Evolutionary conservation across 2,113 vertebrate genomes (phyloP).

Genomic region (Crotalus helleri): DNA sequence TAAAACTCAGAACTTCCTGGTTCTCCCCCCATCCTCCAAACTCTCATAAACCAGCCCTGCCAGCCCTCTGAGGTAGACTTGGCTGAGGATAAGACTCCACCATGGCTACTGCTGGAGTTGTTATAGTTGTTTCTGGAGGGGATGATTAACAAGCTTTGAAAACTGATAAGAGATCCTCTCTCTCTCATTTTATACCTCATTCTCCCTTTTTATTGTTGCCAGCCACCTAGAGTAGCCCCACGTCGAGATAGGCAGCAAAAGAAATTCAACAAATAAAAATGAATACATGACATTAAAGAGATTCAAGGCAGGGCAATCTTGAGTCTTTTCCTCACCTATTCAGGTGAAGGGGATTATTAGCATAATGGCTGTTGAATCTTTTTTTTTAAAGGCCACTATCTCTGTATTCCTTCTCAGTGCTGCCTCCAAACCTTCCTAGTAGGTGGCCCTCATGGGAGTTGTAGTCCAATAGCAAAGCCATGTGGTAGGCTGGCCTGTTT

Average conservation of each 20-base stretch:
- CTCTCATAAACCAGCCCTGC: no score
- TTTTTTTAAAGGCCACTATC: not conserved
- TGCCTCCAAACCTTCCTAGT: not conserved
- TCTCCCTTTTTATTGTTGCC: not conserved
- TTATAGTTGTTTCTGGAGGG: not conserved
- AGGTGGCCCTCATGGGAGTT: not conserved
- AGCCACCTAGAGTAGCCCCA: not conserved
- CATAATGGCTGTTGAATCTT: not conserved
- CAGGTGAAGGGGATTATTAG: not conserved
- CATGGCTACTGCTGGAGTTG: not conserved
- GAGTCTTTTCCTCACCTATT: not conserved
- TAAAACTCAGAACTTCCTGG: not conserved
- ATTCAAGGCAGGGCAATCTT: not conserved
- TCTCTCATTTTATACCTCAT: not conserved
- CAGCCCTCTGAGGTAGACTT: not conserved
- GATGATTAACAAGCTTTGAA: not conserved
- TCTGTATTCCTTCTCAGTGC: not conserved
- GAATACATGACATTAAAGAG: not conserved
- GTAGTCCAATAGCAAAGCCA: not conserved
- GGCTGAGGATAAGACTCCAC: not conserved
- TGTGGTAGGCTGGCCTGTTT: not conserved
- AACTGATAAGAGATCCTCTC: not conserved
- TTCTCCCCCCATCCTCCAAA: no score
- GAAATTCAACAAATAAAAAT: not conserved
- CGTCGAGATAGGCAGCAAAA: not conserved